Evolutionary conservation across 1,140 invertebrate genomes (phyloP), one percentile per base, ranked within the genome.

Genomic region (Macrobrachium rosenbergii): DNA sequence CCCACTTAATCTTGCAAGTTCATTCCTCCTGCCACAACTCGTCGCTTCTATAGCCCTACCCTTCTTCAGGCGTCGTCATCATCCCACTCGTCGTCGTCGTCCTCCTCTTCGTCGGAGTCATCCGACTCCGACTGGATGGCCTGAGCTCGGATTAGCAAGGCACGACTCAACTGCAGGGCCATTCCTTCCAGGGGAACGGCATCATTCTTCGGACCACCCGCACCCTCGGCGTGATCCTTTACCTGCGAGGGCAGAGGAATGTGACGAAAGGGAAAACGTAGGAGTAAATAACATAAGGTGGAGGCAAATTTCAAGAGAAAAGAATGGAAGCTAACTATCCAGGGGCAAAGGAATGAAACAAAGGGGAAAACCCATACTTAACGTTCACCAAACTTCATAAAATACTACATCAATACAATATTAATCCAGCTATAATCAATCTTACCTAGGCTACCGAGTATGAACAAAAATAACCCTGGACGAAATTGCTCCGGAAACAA

Each of bases 51-150:
- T 37, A 37, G 3, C 75, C 28, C 19, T 28, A 37, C 58, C 73
- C 52, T 82, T 16, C 43, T 64, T 85, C 83, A 85, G n/a, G 83
- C 75, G 14, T 86, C 83, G 37, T 83, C 82, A 75, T 87, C 85
- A 23, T 87, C 85, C 58, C 72, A 72, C 59, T 75, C 67, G 37
- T 82, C 85, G 5, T 87, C 85, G 1, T 87, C 78, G 0, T 79
- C 76, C 7, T 82, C 85, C 5, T 80, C 78, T 23, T 75, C 85
- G 11, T 59, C 60, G 23, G 58, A 43, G 3, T 37, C 59, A 37
- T 87, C 85, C 12, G 75, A 72, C 19, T 87, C 85, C 19, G 60
- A 60, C 77, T 81, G 85, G 11, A 87, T 87, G 69, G 76, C 85
- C 14, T 75, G 8, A 23, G 85, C 85, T 16, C 85, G 85, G 52